phyloP scores from a whole-genome alignment of 2,113 vertebrate species.

The Egretta garzetta region DNA sequence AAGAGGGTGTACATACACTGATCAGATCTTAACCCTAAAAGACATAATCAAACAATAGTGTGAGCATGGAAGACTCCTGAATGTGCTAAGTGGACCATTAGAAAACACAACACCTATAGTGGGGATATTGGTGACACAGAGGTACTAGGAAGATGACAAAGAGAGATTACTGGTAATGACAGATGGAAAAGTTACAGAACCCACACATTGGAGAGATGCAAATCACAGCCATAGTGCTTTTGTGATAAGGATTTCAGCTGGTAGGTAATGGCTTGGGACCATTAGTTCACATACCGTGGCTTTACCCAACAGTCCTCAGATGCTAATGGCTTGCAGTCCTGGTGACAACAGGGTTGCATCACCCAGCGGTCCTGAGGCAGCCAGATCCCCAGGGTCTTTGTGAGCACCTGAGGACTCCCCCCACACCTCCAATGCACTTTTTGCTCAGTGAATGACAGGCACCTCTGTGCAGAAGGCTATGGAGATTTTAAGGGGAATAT shows the following conservation, averaged over 20 bases:
- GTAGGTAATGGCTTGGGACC: slow-evolving; percentile 10
- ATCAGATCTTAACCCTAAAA: slow-evolving; percentile 47
- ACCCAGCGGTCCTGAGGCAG: rapidly evolving
- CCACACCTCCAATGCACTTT: background rate
- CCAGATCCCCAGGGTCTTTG: background rate
- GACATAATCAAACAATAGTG: slow-evolving; percentile 28
- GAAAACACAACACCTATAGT: slow-evolving; percentile 25
- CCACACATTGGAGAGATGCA: background rate
- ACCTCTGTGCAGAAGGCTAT: background rate
- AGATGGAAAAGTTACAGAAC: background rate
- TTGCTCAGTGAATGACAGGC: rapidly evolving
- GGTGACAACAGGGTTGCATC: background rate
- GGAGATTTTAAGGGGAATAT: background rate
- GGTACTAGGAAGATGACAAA: background rate
- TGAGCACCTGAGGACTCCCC: background rate
- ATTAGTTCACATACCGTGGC: slow-evolving; percentile 9
- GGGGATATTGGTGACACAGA: background rate
- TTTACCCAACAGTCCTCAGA: background rate
- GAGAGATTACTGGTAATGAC: background rate
- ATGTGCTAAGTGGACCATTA: slow-evolving; percentile 45
- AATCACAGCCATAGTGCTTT: background rate
- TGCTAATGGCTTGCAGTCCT: background rate
- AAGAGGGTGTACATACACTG: background rate
- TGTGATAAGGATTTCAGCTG: background rate
- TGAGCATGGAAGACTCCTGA: background rate